Conservation (phyloP, 1,140 invertebrate genomes). For the Drosophila mayri region DNA sequence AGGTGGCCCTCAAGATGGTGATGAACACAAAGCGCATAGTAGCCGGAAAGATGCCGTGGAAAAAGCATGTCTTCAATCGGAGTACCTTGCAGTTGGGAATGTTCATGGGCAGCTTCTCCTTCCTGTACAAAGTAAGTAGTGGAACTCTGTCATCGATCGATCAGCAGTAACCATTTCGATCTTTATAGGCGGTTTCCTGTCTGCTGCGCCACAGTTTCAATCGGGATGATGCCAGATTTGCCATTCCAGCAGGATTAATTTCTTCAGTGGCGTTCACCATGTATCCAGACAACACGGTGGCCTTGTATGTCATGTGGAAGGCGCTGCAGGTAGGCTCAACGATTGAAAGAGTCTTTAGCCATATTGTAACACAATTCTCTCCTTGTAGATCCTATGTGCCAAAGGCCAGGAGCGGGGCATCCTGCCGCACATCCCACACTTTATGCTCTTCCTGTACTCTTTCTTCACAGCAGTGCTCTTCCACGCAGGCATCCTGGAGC, state of each 20-base stretch:
- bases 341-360: neutral
- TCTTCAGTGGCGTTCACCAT: conserved; percentile 88
- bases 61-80: conserved; percentile 86
- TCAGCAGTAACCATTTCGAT: neutral
- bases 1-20: conserved; percentile 86
- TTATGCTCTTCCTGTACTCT: conserved; percentile 90
- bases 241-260: conserved; percentile 88
- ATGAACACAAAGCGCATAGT: conserved; percentile 85
- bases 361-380: neutral
- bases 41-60: conserved; percentile 85
- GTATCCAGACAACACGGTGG: conserved; percentile 89
- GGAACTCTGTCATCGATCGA: neutral
- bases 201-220: conserved; percentile 86
- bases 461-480: conserved; percentile 92
- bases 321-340: conserved; percentile 87
- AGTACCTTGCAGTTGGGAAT: conserved; percentile 87
- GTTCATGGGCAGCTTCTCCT: conserved; percentile 88
- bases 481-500: conserved; percentile 92
- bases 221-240: conserved; percentile 87
- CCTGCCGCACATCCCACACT: conserved; percentile 88
- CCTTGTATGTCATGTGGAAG: conserved; percentile 91
- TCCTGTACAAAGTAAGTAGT: conserved; percentile 87
- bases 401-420: conserved; percentile 86
- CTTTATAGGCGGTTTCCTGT: conserved; percentile 87
- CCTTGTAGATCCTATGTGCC: conserved; percentile 87